Percentiles rank a stretch among this genome's conserved stretches.
phyloP scores from a whole-genome alignment of 2,113 vertebrate species.

The Serinus canaria region DNA sequence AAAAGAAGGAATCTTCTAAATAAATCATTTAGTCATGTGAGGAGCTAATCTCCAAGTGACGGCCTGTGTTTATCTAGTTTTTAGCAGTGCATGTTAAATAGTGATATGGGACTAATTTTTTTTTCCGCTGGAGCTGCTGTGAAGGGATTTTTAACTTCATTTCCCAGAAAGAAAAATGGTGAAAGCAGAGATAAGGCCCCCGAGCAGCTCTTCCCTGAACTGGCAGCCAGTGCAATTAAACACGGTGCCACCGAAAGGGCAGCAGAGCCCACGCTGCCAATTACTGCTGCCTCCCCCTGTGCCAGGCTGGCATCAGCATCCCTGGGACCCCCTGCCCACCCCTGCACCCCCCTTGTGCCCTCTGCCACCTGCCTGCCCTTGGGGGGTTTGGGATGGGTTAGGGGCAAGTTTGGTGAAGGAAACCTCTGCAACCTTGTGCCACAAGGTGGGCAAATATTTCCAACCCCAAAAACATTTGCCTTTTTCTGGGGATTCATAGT shows the following conservation, averaged over 20 bases:
- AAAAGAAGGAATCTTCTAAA: slow-evolving; percentile 71
- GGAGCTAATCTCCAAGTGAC: slow-evolving; percentile 72
- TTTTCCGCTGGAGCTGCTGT: slow-evolving; percentile 46
- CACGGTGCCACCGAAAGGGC: not conserved
- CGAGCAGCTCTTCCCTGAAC: slow-evolving; percentile 49
- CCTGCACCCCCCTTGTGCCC: not conserved
- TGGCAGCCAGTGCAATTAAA: slow-evolving; percentile 52
- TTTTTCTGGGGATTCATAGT: not conserved
- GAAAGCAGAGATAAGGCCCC: slow-evolving; percentile 65
- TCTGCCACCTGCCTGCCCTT: not conserved
- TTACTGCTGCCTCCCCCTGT: accelerated
- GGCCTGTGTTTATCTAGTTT: slow-evolving; percentile 73
- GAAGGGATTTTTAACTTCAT: slow-evolving; percentile 73
- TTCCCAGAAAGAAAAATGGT: slow-evolving; percentile 70
- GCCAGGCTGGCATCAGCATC: not conserved
- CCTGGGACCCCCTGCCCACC: not conserved
- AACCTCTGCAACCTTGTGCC: not conserved
- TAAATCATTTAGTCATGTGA: slow-evolving; percentile 77
- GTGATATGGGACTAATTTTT: slow-evolving; percentile 68
- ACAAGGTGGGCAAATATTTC: not conserved
- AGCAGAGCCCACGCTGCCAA: not conserved
- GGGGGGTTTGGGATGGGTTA: too few species aligned
- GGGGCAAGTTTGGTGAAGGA: not conserved
- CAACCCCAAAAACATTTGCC: not conserved
- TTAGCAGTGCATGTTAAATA: slow-evolving; percentile 76